phyloP scores from a whole-genome alignment of 1,140 invertebrate species.

The Drosophila bocqueti region DNA sequence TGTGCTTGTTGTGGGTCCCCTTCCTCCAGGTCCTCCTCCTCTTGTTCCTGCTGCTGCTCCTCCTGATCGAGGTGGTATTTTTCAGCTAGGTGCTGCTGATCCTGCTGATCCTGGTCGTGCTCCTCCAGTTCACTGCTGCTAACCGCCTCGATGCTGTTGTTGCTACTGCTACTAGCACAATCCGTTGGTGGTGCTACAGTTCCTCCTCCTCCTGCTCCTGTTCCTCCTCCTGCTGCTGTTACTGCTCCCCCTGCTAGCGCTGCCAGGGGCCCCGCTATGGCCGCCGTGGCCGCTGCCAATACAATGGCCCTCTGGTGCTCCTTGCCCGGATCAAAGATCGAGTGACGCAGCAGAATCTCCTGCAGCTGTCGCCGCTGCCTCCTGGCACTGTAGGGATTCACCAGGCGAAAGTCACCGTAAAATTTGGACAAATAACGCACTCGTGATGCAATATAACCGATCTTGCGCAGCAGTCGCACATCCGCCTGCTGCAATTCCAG shows the following conservation, averaged over 20 bases:
- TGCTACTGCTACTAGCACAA: constrained; percentile 33
- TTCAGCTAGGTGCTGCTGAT: background rate
- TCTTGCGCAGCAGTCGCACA: constrained; percentile 76
- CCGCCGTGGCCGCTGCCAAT: constrained; percentile 64
- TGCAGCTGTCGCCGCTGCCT: constrained; percentile 76
- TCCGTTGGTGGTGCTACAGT: background rate
- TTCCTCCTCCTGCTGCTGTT: background rate
- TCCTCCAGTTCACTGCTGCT: constrained; percentile 52
- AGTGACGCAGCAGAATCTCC: constrained; percentile 76
- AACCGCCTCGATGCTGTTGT: constrained; percentile 31
- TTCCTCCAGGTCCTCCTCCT: constrained; percentile 5
- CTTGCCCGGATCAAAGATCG: constrained; percentile 76
- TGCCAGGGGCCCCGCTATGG: constrained; percentile 50
- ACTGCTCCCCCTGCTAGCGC: constrained; percentile 13
- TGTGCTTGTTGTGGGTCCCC: constrained; percentile 13
- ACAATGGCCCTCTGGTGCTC: constrained; percentile 62
- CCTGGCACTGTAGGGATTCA: constrained; percentile 78
- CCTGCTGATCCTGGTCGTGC: constrained; percentile 17
- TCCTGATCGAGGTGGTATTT: background rate
- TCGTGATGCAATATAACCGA: constrained; percentile 80
- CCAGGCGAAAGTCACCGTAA: constrained; percentile 74
- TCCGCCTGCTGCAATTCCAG: constrained; percentile 55
- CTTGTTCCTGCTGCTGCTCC: constrained; percentile 11
- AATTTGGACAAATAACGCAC: constrained; percentile 76
- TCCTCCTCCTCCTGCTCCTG: background rate